Conservation (phyloP, 2,888 invertebrate genomes). For the Luperina testacea region DNA sequence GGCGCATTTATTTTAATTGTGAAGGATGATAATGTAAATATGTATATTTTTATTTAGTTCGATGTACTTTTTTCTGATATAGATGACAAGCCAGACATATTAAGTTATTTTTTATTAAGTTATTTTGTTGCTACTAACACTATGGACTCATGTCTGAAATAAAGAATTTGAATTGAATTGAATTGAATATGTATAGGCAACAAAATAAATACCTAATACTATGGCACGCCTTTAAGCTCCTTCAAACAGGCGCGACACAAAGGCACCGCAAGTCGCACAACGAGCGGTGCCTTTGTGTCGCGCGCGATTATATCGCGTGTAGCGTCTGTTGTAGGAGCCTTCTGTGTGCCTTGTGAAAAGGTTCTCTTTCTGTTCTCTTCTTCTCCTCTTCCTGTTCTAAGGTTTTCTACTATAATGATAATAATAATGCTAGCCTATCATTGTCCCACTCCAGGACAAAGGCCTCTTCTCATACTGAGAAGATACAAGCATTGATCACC, state of each 20-base stretch:
- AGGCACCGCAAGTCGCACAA: no score
- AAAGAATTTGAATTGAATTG: no score
- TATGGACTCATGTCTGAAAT: no score
- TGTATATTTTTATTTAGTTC: not conserved
- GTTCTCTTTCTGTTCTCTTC: no score
- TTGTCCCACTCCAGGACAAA: not conserved
- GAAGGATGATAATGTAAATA: not conserved
- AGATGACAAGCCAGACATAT: not conserved
- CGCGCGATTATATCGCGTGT: no score
- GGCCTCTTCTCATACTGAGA: not conserved
- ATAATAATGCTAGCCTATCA: not conserved
- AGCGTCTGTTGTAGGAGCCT: no score
- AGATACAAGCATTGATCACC: not conserved
- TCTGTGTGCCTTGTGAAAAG: not conserved
- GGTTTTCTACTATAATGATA: not conserved
- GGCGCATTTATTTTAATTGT: not conserved
- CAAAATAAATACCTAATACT: not conserved
- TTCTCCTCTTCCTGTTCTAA: no score
- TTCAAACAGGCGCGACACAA: no score
- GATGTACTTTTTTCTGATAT: not conserved
- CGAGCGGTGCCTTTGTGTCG: no score
- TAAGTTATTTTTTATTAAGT: no score
- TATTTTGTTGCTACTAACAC: no score
- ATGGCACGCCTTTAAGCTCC: not conserved
- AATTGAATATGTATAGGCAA: not conserved